phyloP scores from a whole-genome alignment of 92 coral and sea anemone species.

The Meandrina meandrites region DNA sequence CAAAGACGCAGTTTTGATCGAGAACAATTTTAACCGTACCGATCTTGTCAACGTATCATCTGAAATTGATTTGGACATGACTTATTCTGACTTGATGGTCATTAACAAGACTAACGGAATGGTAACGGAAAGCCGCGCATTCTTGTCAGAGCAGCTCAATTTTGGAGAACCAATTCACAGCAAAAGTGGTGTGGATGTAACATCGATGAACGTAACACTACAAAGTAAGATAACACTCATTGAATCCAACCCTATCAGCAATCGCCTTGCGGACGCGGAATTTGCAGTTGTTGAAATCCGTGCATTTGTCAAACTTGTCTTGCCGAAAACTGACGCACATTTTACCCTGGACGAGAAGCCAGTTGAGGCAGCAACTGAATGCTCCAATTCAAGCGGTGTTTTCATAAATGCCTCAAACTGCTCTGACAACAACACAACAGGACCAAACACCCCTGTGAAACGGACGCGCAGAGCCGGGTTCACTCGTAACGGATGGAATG shows the following conservation, averaged over 20 bases:
- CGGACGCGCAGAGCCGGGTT: constrained; percentile 8
- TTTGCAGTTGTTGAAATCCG: not conserved
- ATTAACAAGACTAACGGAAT: constrained; percentile 52
- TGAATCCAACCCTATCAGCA: not conserved
- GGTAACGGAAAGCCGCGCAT: constrained; percentile 35
- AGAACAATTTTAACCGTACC: constrained; percentile 39
- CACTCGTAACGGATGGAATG: not conserved
- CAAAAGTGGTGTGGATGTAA: constrained; percentile 25
- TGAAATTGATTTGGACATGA: constrained; percentile 51
- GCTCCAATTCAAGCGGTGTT: not conserved
- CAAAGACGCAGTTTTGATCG: constrained; percentile 8
- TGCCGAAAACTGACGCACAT: not conserved
- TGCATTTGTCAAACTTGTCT: constrained; percentile 20
- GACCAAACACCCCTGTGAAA: not conserved
- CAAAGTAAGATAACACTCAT: not conserved
- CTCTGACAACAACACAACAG: not conserved
- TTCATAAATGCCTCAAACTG: not conserved
- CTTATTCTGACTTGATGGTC: constrained; percentile 20
- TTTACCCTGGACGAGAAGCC: not conserved
- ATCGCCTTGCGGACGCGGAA: constrained; percentile 14
- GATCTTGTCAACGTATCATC: constrained; percentile 38
- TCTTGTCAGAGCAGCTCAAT: constrained; percentile 29
- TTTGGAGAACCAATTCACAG: constrained; percentile 47
- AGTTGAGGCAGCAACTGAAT: not conserved
- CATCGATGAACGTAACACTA: constrained; percentile 13